phyloP scores from a whole-genome alignment of 1,140 invertebrate species.

The Musca domestica region DNA sequence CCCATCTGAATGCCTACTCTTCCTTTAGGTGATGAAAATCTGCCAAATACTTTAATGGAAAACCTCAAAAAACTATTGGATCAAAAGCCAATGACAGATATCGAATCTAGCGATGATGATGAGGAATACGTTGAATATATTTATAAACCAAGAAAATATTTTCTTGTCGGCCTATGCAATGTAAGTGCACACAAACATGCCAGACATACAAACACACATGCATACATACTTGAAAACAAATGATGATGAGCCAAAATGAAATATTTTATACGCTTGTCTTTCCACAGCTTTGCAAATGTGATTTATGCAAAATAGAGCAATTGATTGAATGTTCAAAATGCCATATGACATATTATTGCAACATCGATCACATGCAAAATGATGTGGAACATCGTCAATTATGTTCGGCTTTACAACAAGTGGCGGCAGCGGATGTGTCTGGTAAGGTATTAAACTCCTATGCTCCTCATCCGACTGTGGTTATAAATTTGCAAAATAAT shows the following conservation, averaged over 20 bases:
- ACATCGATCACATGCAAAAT: slow-evolving; percentile 52
- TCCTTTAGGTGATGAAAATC: slow-evolving; percentile 20
- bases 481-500: neutral
- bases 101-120: slow-evolving; percentile 39
- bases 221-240: too few species aligned
- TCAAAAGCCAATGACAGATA: slow-evolving; percentile 39
- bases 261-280: neutral
- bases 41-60: slow-evolving; percentile 33
- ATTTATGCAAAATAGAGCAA: slow-evolving; percentile 31
- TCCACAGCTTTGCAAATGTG: slow-evolving; percentile 41
- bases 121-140: slow-evolving; percentile 50
- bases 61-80: slow-evolving; percentile 45
- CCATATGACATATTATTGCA: slow-evolving; percentile 60
- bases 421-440: slow-evolving; percentile 37
- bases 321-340: slow-evolving; percentile 54
- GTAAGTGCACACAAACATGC: slow-evolving; percentile 31
- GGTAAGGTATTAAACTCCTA: too few species aligned
- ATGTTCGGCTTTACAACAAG: slow-evolving; percentile 51
- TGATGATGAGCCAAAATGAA: neutral
- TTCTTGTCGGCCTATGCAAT: slow-evolving; percentile 47
- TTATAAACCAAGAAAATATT: slow-evolving; percentile 47
- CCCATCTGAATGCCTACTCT: too few species aligned
- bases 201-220: too few species aligned
- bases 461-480: too few species aligned
- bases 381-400: slow-evolving; percentile 56